Base-by-base conservation (phyloP, 2,888 invertebrate genomes). In the Oxytorus armatus region DNA sequence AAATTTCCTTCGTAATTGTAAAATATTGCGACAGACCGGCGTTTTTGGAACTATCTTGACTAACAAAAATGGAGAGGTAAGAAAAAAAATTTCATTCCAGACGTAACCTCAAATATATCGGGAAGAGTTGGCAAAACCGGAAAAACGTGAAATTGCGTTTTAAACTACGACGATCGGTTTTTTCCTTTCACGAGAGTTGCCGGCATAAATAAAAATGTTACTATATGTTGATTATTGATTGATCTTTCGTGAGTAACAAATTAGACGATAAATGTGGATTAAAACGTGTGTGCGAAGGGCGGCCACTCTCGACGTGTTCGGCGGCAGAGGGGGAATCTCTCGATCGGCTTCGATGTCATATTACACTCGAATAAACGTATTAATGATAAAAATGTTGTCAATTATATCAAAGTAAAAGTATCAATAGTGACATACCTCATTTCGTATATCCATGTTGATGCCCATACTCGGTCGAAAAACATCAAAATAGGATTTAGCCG, bases 401-500 rank as follows among this genome's bases (percentile, higher is more conserved):
- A 23, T 23, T n/a, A 14, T 10, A 11, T 42, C 33, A 5, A 66
- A 55, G 47, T 11, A 36, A 33, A 55, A 10, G 8, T 11, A 23
- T 18, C 21, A 10, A 25, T 51, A 16, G 14, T 11, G 23, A 82
- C 87, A 16, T 83, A 86, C 88, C 88, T 87, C 86, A 82, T 85
- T 86, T 82, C 79, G 84, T 75, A 85, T 78, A 81, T 86, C 88
- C 88, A 88, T 88, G 83, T 83, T 85, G 85, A 86, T 82, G 82
- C 86, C 85, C 85, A 84, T 83, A 74, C 80, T 82, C 66, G 82
- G 75, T 85, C 74, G 82, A 83, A 85, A 86, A 86, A 87, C 87
- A 88, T 88, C 87, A 88, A 88, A 87, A 18, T 84, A 84, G 78
- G 70, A 82, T 83, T 85, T 77, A 83, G 81, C 82, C 84, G 83